These are phyloP conservation scores for Leptobrachium ailaonicum DNA, from an alignment of 2,113 vertebrate genomes.

Conservation along the genomic window DNA sequence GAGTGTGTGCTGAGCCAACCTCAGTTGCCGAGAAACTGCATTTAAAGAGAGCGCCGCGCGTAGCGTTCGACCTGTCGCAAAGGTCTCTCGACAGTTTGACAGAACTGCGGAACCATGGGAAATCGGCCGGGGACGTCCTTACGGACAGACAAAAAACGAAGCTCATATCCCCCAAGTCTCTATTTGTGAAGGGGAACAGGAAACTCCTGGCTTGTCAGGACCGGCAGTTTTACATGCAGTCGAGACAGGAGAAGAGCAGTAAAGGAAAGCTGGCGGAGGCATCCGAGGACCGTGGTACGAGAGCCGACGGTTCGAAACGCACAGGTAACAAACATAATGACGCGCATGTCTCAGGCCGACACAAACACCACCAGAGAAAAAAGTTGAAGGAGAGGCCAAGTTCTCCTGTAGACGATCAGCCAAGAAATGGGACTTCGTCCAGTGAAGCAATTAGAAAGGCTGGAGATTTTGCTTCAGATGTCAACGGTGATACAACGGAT, in stretches of 20 bases:
- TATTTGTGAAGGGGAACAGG: constrained; percentile 59
- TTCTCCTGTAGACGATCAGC: no score
- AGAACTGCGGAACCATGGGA: constrained; percentile 69
- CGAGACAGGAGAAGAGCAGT: constrained; percentile 15
- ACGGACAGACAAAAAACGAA: constrained; percentile 50
- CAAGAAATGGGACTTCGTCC: neutral
- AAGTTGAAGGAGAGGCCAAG: no score
- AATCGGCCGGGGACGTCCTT: constrained; percentile 61
- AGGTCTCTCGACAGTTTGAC: constrained; percentile 62
- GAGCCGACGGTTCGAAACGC: no score
- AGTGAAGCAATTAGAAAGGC: no score
- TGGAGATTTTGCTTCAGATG: neutral
- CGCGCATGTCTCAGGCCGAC: neutral
- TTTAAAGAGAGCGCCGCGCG: constrained; percentile 73
- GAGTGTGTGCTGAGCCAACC: constrained; percentile 61
- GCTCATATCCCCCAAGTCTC: constrained; percentile 58
- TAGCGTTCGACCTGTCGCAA: constrained; percentile 73
- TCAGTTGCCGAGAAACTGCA: constrained; percentile 70
- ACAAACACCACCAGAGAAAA: neutral
- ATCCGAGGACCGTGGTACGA: neutral
- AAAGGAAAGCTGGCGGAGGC: neutral
- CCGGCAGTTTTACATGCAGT: constrained; percentile 62
- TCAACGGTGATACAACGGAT: no score
- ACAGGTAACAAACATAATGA: no score
- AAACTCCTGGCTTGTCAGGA: constrained; percentile 71